Evolutionary conservation across 2,113 vertebrate genomes (phyloP), one percentile per base, ranked within the genome.

Genomic region (Stomatorhinus ivindoensis): DNA sequence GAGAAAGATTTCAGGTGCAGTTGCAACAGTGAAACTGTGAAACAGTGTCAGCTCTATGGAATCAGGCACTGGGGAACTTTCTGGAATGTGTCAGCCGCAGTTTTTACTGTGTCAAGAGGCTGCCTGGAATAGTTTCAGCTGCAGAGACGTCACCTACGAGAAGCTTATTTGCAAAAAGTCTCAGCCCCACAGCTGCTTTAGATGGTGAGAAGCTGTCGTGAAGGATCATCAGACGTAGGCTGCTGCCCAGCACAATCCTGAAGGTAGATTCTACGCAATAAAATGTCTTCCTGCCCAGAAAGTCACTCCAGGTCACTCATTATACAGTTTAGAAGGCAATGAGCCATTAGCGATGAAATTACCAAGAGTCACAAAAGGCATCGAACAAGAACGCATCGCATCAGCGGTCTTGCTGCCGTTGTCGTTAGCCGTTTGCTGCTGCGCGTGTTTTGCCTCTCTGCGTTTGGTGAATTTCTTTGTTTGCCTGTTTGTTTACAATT

Each of bases 61-160:
- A 24, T 86, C n/a, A 47, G 47, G 47, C 21, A 31, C 11, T 86
- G 84, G 21, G 50, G 50, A 87, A 87, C 24, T 27, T 35, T 55
- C 47, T 31, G 15, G 85, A 53, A 55, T 19, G 48, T 87, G 24
- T 87, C 85, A 87, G 31, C 50, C 55, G 13, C 27, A 55, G 31
- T 48, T 47, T 27, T 47, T 15, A 47, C 50, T 50, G 46, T 15
- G 31, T 31, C 21, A 47, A 46, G 82, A 39, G 61, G 73, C 35
- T 80, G 27, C 73, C 73, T 53, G 85, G 85, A 87, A 87, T 35
- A 53, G 48, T 55, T 9, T 55, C 85, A 87, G 85, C 85, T 55
- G 13, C 15, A 87, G 15, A 86, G 83, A 86, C 83, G 21, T 86
- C 85, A 87, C 47, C 50, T 55, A 87, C 17, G 82, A 84, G 82